Evolutionary conservation across 2,888 invertebrate species (phyloP).

Genomic region (Prosopocoilus inquinatus): DNA sequence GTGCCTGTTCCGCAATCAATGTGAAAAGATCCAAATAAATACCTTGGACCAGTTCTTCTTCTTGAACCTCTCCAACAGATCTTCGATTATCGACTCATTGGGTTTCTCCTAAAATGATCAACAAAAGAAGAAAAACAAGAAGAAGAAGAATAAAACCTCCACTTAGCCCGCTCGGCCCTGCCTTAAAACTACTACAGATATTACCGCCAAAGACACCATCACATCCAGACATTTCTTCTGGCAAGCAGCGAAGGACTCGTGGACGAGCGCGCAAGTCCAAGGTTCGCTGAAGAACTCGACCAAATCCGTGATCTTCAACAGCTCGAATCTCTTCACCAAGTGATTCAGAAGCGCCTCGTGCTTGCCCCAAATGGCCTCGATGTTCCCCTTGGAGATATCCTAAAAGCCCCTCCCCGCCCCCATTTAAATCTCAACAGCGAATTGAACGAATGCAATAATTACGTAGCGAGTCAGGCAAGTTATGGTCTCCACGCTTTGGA

Average conservation of each 20-base stretch:
- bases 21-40: too few relatives aligned
- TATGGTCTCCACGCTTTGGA: constrained; percentile 57
- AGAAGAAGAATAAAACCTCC: neutral
- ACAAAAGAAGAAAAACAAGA: neutral
- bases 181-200: neutral
- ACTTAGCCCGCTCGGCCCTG: neutral
- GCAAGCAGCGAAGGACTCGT: constrained; percentile 58
- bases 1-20: too few relatives aligned
- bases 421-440: neutral
- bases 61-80: constrained; percentile 3
- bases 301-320: constrained; percentile 63
- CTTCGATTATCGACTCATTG: constrained; percentile 7
- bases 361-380: constrained; percentile 60
- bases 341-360: constrained; percentile 73
- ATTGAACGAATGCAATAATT: constrained; percentile 26
- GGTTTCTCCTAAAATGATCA: neutral
- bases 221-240: constrained; percentile 41
- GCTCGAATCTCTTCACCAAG: constrained; percentile 59
- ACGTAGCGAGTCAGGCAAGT: constrained; percentile 61
- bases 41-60: constrained; percentile 4
- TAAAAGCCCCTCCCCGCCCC: neutral
- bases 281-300: constrained; percentile 65
- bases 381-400: constrained; percentile 10
- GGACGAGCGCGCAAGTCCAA: constrained; percentile 64
- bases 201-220: constrained; percentile 24